Base-by-base conservation (phyloP, 2,797 vertebrate species). In the Notolabrus celidotus region DNA sequence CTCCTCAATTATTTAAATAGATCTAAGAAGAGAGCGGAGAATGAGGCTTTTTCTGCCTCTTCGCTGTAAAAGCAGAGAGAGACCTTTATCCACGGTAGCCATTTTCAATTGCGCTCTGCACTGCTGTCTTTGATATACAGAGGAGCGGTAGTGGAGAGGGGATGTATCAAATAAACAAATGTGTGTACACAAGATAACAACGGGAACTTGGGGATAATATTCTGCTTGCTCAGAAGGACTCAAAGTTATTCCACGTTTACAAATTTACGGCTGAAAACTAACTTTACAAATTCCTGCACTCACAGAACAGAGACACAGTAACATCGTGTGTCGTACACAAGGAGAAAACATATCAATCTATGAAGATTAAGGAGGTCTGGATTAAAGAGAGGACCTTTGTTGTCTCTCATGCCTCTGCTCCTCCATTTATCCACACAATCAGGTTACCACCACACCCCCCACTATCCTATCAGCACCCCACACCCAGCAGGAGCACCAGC, bases 1-100 rank as follows among this genome's bases (percentile, higher is more conserved):
- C 92, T 90, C 91, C 92, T 92, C 92, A 90, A 93, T 95, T 95
- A 94, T 94, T 95, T 94, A 94, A 94, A 95, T 92, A 88, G 88
- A 90, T 90, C 91, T 92, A 90, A 91, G 90, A 85, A 88, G 89
- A 74, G 85, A 92, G 90, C 46, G 73, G 84, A 91, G 92, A 92
- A 92, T 82, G 71, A 86, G 84, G 76, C 78, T 86, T 89, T 92
- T 91, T 82, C 70, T 80, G 78, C 89, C 79, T 90, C 88, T 79
- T 87, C 74, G 54, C 86, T 84, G 88, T 85, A 82, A 90, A 87
- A 89, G 86, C 86, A 79, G 80, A 90, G 83, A 77, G 83, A 92
- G 91, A 92, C 89, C 91, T 92, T 91, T 90, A 90, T 92, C 87
- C 91, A 93, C 78, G 83, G 85, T 89, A 92, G 83, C 87, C 89